Evolutionary conservation across 2,797 vertebrate species (phyloP), one percentile per base, ranked within the genome.

Genomic region (Macropodus opercularis): DNA sequence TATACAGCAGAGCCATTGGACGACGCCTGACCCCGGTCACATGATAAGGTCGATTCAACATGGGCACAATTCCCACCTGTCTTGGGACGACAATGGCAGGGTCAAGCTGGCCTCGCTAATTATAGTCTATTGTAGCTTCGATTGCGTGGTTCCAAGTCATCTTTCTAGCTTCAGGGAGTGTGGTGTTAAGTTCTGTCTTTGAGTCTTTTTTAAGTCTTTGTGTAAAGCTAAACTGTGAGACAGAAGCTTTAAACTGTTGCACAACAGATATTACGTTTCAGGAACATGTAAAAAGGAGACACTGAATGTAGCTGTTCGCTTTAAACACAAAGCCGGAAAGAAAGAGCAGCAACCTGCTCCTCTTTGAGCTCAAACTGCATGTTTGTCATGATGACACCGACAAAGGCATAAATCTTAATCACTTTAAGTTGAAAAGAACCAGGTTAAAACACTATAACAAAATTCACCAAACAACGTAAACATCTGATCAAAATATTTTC

Each of bases 1-100:
- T 72, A 87, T 84, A 88, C 85, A 79, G 85, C 77, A 63, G 66
- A 75, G 81, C 86, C 82, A 89, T 69, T 85, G 83, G 87, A 89
- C 86, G 86, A 91, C 85, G 91, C 81, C 84, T 93, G 92, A 91
- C 88, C 91, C 77, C 74, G 64, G 91, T 93, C 93, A 94, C 89
- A 92, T 90, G 92, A 93, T 87, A 87, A 89, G 87, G 90, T 90
- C 88, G 89, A 87, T 75, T 74, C 74, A 84, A 91, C 89, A 81
- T 81, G 80, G 78, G 78, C 88, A 80, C 83, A 91, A 89, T 91
- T 92, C 87, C 91, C 91, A 91, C 90, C 92, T 93, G 92, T 90
- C 90, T 88, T 75, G 70, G 80, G 77, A 87, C 88, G 92, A 94
- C 91, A 93, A 93, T 87, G 74, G 57, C 19, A 64, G 76, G 90